A percentile compares a stretch with the other conserved stretches of the same genome.
Evolutionary conservation across 1,140 invertebrate genomes (phyloP).

Genomic region (Metaphire vulgaris): DNA sequence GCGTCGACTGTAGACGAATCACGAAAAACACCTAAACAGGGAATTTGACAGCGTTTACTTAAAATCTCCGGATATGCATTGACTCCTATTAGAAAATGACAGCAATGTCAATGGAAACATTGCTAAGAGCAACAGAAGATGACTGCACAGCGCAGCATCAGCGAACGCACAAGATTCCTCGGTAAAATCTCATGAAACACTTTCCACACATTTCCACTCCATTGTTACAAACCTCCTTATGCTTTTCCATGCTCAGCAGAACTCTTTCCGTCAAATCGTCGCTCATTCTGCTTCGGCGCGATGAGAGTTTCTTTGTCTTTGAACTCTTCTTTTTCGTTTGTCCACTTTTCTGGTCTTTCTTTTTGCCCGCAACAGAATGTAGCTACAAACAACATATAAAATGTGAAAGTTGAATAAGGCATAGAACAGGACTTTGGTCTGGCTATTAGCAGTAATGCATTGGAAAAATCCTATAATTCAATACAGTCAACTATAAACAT

Average conservation of each 20-base stretch:
- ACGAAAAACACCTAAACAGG: conserved; percentile 77
- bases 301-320: conserved; percentile 79
- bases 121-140: no score
- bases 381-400: not conserved
- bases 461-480: not conserved
- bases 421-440: not conserved
- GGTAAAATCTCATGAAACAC: no score
- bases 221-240: conserved; percentile 33
- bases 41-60: no score
- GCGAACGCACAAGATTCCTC: no score
- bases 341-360: conserved; percentile 76
- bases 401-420: not conserved
- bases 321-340: conserved; percentile 54
- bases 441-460: not conserved
- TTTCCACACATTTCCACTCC: no score
- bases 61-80: no score
- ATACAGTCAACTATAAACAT: not conserved
- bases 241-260: conserved; percentile 27
- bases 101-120: no score
- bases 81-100: no score
- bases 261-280: conserved; percentile 25
- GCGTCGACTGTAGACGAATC: conserved; percentile 68
- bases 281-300: conserved; percentile 95
- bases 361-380: conserved; percentile 50
- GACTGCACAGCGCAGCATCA: no score